Evolutionary conservation across 2,113 vertebrate genomes (phyloP).

Genomic region (Tinamus guttatus): DNA sequence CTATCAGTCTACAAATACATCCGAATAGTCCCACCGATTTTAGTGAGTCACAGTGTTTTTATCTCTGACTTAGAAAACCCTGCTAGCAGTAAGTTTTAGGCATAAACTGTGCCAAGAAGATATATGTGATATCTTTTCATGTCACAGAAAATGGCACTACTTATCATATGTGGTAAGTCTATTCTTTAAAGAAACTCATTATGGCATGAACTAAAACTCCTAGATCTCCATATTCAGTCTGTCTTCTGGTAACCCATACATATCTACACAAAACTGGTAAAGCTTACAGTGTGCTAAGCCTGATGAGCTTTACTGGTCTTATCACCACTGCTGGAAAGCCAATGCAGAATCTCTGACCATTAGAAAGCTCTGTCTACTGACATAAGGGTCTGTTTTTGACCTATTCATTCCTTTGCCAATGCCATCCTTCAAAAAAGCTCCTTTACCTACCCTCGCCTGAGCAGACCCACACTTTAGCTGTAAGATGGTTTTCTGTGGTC

Average conservation of each 20-base stretch:
- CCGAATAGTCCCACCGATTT: neutral
- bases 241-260: neutral
- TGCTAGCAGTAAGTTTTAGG: neutral
- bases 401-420: neutral
- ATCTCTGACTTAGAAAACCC: neutral
- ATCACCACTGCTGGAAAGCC: accelerated
- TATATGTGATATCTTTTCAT: neutral
- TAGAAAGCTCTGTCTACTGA: neutral
- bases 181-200: neutral
- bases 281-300: neutral
- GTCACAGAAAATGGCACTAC: neutral
- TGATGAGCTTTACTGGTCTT: neutral
- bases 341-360: neutral
- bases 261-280: neutral
- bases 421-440: neutral
- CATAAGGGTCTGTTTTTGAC: neutral
- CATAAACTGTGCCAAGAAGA: neutral
- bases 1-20: neutral
- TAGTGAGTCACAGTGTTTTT: neutral
- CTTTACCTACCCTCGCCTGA: neutral
- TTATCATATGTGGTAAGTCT: neutral
- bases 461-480: neutral
- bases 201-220: neutral
- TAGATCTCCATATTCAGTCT: neutral
- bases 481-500: neutral